These are phyloP conservation scores for Zelleria hepariella DNA, from an alignment of 2,888 invertebrate species.

Conservation along the genomic window DNA sequence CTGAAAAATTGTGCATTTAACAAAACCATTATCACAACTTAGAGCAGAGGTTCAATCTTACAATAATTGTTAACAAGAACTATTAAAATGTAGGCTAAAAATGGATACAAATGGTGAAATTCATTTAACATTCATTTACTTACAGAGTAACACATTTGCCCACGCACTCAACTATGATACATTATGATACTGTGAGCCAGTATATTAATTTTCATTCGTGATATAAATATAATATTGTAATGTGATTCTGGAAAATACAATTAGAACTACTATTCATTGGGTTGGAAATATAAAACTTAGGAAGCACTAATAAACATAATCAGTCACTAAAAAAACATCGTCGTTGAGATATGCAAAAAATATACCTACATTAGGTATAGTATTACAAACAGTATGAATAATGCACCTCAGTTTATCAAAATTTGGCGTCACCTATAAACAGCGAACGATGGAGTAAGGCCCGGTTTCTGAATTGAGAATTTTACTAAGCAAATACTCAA, in stretches of 20 bases:
- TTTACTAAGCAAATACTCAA: too few species aligned
- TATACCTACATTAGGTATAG: not conserved
- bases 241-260: not conserved
- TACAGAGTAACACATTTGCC: not conserved
- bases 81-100: not conserved
- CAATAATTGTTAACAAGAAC: not conserved
- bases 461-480: too few species aligned
- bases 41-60: not conserved
- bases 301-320: constrained; percentile 14
- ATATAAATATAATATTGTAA: not conserved
- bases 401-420: too few species aligned
- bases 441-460: too few species aligned
- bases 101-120: not conserved
- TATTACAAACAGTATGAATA: too few species aligned
- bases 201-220: not conserved
- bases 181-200: too few species aligned
- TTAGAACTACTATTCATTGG: not conserved
- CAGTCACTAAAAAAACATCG: not conserved
- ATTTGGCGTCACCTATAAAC: too few species aligned
- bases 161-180: not conserved
- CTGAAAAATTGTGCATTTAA: not conserved
- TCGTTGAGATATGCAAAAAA: not conserved
- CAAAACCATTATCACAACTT: not conserved
- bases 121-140: not conserved
- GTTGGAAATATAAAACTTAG: not conserved